These are phyloP conservation scores for Dasypus novemcinctus DNA, from an alignment of 2,113 vertebrate genomes.

Conservation along the genomic window DNA sequence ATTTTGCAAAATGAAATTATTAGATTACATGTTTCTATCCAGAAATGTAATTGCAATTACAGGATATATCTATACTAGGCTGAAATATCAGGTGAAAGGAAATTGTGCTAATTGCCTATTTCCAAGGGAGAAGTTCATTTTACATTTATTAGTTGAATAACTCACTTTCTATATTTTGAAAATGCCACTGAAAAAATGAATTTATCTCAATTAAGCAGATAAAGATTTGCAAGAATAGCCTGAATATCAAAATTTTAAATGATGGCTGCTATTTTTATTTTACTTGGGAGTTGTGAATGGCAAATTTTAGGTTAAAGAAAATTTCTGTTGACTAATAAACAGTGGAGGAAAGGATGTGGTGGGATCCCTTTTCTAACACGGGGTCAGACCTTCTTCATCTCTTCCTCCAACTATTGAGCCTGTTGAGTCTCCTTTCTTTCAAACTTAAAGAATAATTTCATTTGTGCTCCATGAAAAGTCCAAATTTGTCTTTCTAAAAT, in stretches of 20 bases:
- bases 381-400: not conserved
- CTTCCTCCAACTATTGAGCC: too few relatives aligned
- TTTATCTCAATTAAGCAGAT: not conserved
- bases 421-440: too few relatives aligned
- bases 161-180: not conserved
- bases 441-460: not conserved
- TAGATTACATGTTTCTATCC: not conserved
- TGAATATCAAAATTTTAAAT: not conserved
- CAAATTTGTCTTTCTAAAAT: not conserved
- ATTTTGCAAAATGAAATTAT: slow-evolving; percentile 5
- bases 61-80: not conserved
- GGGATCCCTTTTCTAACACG: rapidly evolving
- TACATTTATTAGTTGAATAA: not conserved
- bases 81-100: slow-evolving; percentile 14
- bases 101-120: not conserved
- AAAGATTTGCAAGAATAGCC: not conserved
- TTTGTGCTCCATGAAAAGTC: not conserved
- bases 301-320: not conserved
- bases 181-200: not conserved
- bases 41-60: not conserved
- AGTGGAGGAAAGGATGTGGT: rapidly evolving
- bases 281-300: not conserved
- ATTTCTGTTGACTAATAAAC: not conserved
- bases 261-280: not conserved
- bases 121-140: not conserved